These are phyloP conservation scores for Lophura nycthemera DNA, from an alignment of 2,113 vertebrate genomes.

Conservation along the genomic window DNA sequence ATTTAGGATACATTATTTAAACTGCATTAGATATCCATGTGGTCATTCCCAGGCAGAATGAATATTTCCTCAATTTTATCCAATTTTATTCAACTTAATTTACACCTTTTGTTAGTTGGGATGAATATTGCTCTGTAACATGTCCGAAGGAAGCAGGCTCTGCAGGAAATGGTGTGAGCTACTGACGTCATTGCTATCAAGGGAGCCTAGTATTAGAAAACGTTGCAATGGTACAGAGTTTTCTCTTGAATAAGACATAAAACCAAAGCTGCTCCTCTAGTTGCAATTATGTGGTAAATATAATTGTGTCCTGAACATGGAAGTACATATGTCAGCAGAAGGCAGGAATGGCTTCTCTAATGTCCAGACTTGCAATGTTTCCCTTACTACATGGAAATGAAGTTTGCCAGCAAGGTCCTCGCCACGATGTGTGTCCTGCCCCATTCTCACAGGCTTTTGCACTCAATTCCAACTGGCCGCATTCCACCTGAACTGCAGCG, in stretches of 20 bases:
- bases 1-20: conserved; percentile 34
- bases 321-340: not conserved
- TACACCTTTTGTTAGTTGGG: not conserved
- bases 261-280: not conserved
- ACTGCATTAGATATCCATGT: conserved; percentile 1
- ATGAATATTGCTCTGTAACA: not conserved
- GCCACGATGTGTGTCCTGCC: not conserved
- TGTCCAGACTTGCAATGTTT: not conserved
- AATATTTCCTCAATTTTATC: conserved; percentile 42
- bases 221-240: not conserved
- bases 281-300: not conserved
- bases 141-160: not conserved
- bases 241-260: conserved; percentile 1
- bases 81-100: conserved; percentile 35
- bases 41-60: not conserved
- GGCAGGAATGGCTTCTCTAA: not conserved
- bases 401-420: not conserved
- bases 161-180: not conserved
- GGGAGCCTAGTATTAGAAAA: not conserved
- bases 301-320: not conserved
- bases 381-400: conserved; percentile 43
- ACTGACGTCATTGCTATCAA: not conserved
- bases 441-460: not conserved
- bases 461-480: not conserved
- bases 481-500: not conserved